Evolutionary conservation across 1,140 invertebrate species (phyloP), one percentile per base, ranked within the genome.

Genomic region (Condylostylus longicornis): DNA sequence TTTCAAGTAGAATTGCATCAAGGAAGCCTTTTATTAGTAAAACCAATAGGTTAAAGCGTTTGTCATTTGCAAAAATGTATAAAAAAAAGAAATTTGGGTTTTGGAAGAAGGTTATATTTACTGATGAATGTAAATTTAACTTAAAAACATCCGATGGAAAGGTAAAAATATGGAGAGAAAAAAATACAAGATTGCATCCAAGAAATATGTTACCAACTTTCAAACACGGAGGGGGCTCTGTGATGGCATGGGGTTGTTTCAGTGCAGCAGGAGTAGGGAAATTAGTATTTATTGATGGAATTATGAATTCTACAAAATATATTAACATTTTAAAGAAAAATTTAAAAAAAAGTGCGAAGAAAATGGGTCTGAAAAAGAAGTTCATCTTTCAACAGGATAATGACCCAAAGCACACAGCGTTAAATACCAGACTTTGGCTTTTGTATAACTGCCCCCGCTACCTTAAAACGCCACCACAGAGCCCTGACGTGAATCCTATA

Each of bases 191-290:
- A 2, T 33, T 45, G n/a, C 27, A 44, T 17, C 43, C 43, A 14
- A 37, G 23, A 28, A 28, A 51, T 43, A 34, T 44, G n/a, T 35
- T 25, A 13, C 18, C 50, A 23, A 62, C 61, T 2, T 47, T 63
- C 9, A 63, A 63, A 44, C 51, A 60, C 37, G 50, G 54, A 23
- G 49, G 53, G 12, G 50, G 52, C 20, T 33, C 18, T 23, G 36
- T 55, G 5, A 57, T 62, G 52, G 47, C 55, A n/a, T 62, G 56
- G 54, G 60, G 49, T 14, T 50, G 42, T 31, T 48, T 62, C 32
- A 31, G 40, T 12, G 31, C 37, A 2, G 22, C 21, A 27, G 52
- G 48, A 17, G 45, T 55, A 1, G 50, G 51, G 10, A 37, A 41
- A 28, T 15, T 61, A 17, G 33, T 38, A 5, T 38, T 45, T 32